Percentiles rank a stretch among this genome's conserved stretches.
Conservation (phyloP, 2,113 vertebrate species). For the Spea multiplicata region DNA sequence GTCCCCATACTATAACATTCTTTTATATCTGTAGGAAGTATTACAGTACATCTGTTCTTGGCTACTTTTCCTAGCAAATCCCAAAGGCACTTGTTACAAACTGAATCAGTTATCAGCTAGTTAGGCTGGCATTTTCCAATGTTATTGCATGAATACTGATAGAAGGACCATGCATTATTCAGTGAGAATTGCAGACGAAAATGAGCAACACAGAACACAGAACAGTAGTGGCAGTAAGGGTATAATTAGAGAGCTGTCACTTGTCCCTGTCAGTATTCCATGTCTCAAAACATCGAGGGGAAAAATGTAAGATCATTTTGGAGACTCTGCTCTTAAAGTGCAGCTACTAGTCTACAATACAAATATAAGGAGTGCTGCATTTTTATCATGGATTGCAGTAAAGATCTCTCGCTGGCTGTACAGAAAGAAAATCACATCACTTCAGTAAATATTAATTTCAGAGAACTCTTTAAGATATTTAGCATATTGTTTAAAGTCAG, state of each 20-base stretch:
- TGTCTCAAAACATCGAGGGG: slow-evolving; percentile 84
- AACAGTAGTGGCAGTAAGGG: slow-evolving; percentile 94
- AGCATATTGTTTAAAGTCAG: no score
- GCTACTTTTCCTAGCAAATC: slow-evolving; percentile 76
- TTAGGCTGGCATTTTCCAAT: slow-evolving; percentile 76
- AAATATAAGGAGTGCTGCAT: slow-evolving; percentile 57
- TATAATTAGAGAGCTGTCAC: slow-evolving; percentile 99
- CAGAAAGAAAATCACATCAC: background rate
- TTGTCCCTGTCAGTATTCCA: slow-evolving; percentile 95
- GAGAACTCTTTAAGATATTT: no score
- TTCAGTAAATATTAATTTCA: no score
- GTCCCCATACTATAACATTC: slow-evolving; percentile 25
- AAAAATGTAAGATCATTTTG: slow-evolving; percentile 62
- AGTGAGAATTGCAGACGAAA: slow-evolving; percentile 82
- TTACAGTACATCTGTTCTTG: slow-evolving; percentile 70
- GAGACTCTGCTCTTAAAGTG: slow-evolving; percentile 66
- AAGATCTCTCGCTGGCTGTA: slow-evolving; percentile 16
- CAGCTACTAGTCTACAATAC: slow-evolving; percentile 69
- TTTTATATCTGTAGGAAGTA: slow-evolving; percentile 41
- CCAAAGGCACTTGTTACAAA: slow-evolving; percentile 78
- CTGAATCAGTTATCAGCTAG: slow-evolving; percentile 83
- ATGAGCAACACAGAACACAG: slow-evolving; percentile 90
- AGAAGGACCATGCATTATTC: slow-evolving; percentile 81
- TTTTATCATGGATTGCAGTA: slow-evolving; percentile 21
- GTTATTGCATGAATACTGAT: slow-evolving; percentile 75